phyloP scores from a whole-genome alignment of 2,888 invertebrate genomes.

The Dysmachus trigonus region DNA sequence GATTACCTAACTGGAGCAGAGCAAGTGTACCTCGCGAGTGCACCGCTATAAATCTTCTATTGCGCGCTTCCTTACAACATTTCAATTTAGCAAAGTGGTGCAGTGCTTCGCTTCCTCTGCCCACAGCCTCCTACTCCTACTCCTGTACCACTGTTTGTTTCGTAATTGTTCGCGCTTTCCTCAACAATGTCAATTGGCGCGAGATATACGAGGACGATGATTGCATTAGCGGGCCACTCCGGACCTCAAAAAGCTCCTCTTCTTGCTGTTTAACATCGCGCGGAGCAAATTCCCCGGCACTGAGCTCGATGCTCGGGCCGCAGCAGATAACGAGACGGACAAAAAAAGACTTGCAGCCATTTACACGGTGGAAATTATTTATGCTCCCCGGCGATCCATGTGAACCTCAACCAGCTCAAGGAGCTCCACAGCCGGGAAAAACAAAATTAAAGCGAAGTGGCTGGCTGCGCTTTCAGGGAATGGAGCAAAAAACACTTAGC shows the following conservation, averaged over 20 bases:
- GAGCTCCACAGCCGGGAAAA: not conserved
- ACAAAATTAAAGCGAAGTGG: not conserved
- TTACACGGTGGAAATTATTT: conserved; percentile 30
- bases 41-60: not conserved
- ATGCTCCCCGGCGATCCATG: conserved; percentile 18
- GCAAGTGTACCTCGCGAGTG: not conserved
- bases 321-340: conserved; percentile 4
- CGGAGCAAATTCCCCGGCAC: conserved; percentile 8
- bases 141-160: not conserved
- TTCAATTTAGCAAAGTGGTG: not conserved
- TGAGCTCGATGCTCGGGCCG: not conserved
- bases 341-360: conserved; percentile 8
- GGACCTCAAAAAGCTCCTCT: conserved; percentile 15
- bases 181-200: not conserved
- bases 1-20: not conserved
- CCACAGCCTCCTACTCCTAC: not conserved
- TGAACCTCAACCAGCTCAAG: conserved; percentile 12
- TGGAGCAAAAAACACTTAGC: conserved; percentile 21
- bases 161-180: conserved; percentile 8
- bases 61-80: not conserved
- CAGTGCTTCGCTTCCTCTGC: not conserved
- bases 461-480: not conserved
- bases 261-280: conserved; percentile 24
- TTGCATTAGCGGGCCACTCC: not conserved
- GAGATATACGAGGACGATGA: not conserved